A percentile compares a stretch with the other conserved stretches of the same genome.
Evolutionary conservation across 2,113 vertebrate genomes (phyloP).

Genomic region (Pluvianellus socialis): DNA sequence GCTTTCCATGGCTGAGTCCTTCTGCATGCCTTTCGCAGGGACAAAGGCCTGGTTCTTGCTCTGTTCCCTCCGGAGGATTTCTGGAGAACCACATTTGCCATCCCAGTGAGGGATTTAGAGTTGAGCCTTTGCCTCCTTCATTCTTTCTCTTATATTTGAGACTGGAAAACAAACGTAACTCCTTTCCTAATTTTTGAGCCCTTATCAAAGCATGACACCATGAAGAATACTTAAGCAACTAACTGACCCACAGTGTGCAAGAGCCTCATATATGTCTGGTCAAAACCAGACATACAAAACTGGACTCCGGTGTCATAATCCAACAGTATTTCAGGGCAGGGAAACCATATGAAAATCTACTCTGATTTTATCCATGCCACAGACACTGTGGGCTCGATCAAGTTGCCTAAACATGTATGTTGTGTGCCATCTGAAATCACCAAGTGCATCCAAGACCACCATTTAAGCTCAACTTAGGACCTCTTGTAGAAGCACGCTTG

Average conservation of each 20-base stretch:
- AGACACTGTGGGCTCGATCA: not conserved
- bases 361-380: not conserved
- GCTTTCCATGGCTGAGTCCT: rapidly evolving
- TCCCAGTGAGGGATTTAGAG: not conserved
- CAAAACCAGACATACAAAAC: not conserved
- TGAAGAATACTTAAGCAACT: not conserved
- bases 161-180: not conserved
- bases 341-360: not conserved
- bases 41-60: not conserved
- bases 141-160: not conserved
- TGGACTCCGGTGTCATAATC: not conserved
- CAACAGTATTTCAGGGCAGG: not conserved
- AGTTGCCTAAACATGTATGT: not conserved
- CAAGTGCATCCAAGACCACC: not conserved
- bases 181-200: not conserved
- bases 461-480: not conserved
- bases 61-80: not conserved
- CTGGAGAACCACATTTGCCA: not conserved
- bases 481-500: not conserved
- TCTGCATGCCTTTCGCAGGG: not conserved
- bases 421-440: not conserved
- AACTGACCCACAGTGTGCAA: not conserved
- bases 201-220: not conserved
- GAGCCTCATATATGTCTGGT: not conserved
- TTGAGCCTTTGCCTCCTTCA: not conserved